Base-by-base conservation (phyloP, 2,797 vertebrate species). In the Lemur catta region DNA sequence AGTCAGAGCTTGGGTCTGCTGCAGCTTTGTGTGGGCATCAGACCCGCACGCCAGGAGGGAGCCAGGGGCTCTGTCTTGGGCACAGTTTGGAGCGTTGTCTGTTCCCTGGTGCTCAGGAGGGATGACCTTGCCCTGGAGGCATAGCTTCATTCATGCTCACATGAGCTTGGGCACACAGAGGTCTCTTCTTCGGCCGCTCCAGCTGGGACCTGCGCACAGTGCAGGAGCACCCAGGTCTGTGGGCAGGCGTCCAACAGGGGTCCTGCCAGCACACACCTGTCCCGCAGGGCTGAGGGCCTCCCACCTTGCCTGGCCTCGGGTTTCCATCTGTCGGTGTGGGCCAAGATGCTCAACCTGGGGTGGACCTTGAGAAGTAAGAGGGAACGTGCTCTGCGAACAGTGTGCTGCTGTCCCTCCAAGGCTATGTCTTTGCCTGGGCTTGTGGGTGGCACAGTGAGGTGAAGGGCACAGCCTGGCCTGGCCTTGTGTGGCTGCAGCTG, bases 271-370 rank as follows among this genome's bases (percentile, higher is more conserved):
- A 0, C 71, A 72, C 41, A 46, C 11, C 67, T 71, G 69, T 38
- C 69, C 57, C 13, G 1, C 33, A 41, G 41, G 59, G 38, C n/a
- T 12, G 4, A 50, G 72, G 61, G 43, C 4, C 65, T 46, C 18
- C 8, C 9, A 5, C 24, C 26, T 63, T 1, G 0, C 57, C 28
- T 5, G 33, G 50, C 50, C 46, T 30, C 2, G 4, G 15, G 20
- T 72, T 61, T 46, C 63, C 28, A 2, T 41, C 8, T 1, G 41
- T 38, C 15, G 2, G 30, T 20, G 4, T 6, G 15, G 84, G 11
- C 61, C 9, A 0, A 55, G 13, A 41, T n/a, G 35, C 28, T 38
- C 38, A n/a, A 24, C 5, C 52, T 3, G 0, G 1, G 5, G 9
- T 33, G 41, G 26, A 7, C 24, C 28, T 46, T 79, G 71, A 71